Evolutionary conservation across 2,888 invertebrate species (phyloP), one percentile per base, ranked within the genome.

Genomic region (Drosophila atripex): DNA sequence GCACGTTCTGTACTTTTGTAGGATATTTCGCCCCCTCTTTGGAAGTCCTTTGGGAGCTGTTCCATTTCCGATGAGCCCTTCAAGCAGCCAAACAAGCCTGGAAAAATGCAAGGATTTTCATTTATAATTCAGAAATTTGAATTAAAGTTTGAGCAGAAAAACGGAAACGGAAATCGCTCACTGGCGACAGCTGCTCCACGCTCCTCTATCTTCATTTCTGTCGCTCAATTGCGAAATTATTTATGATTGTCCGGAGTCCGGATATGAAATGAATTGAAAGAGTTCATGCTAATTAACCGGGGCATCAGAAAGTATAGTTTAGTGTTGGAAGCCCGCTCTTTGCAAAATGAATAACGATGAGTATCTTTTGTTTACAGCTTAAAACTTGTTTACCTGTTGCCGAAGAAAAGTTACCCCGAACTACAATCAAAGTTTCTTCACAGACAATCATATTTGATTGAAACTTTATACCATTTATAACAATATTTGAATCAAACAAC

Each of bases 11-110:
- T 9, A 38, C 38, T 52, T 18, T n/a, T 28, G 32, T 9, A 45
- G 23, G 32, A 41, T 46, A 43, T 46, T 18, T 43, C 23, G 18
- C 9, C 45, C 21, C 12, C 25, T 9, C n/a, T 25, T 25, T 23
- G 21, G 41, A 23, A 28, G 39, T 84, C 85, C 82, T 70, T n/a
- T 23, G 85, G 86, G 88, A 85, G 73, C 71, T 58, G 69, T 85
- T 65, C 66, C 61, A 77, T 74, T 73, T 80, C 50, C 66, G 18
- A 47, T 41, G 66, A 53, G 65, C 55, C 53, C 43, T 43, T 21
- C 43, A 43, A 2, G 12, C 16, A 11, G 21, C 43, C 16, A 16
- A 18, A 41, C 14, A 35, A 30, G 30, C 21, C 32, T 7, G 16
- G 23, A 32, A 38, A 66, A 66, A 51, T 38, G 28, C 64, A 52